These are phyloP conservation scores for Druon quercuslanigerum DNA, from an alignment of 1,140 invertebrate genomes.

Conservation along the genomic window DNA sequence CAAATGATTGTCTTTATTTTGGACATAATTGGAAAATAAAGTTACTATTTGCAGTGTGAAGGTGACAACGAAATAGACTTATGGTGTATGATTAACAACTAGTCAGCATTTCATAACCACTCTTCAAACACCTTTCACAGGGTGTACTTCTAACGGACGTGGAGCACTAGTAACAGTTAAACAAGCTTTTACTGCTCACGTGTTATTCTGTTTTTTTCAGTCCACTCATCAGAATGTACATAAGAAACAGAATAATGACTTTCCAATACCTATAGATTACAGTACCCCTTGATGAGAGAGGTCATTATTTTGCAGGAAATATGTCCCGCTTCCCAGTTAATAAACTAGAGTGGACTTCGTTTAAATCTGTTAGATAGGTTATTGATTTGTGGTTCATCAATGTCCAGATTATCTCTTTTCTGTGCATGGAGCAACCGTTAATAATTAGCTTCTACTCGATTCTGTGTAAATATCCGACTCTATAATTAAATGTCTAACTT, in stretches of 20 bases:
- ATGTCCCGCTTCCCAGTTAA: constrained; percentile 8
- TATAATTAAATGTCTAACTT: constrained; percentile 14
- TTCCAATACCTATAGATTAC: constrained; percentile 5
- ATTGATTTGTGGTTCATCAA: constrained; percentile 27
- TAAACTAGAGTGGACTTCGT: constrained; percentile 1
- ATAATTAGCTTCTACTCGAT: constrained; percentile 2
- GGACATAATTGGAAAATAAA: too few relatives aligned
- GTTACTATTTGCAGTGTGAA: too few relatives aligned
- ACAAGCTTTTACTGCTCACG: not conserved
- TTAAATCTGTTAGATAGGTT: constrained; percentile 5
- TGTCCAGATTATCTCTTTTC: constrained; percentile 17
- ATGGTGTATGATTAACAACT: too few relatives aligned
- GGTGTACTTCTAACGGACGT: not conserved
- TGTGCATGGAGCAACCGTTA: not conserved
- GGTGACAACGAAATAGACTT: too few relatives aligned
- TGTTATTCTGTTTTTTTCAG: not conserved
- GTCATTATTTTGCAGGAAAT: not conserved
- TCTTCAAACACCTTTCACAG: not conserved
- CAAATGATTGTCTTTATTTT: too few relatives aligned
- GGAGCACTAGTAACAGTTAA: not conserved
- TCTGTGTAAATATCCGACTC: not conserved
- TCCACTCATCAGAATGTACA: not conserved
- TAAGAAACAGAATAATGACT: constrained; percentile 12
- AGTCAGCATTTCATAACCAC: too few relatives aligned
- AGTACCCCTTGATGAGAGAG: not conserved